phyloP scores from a whole-genome alignment of 2,888 invertebrate genomes.

The Ethmia dodecea region DNA sequence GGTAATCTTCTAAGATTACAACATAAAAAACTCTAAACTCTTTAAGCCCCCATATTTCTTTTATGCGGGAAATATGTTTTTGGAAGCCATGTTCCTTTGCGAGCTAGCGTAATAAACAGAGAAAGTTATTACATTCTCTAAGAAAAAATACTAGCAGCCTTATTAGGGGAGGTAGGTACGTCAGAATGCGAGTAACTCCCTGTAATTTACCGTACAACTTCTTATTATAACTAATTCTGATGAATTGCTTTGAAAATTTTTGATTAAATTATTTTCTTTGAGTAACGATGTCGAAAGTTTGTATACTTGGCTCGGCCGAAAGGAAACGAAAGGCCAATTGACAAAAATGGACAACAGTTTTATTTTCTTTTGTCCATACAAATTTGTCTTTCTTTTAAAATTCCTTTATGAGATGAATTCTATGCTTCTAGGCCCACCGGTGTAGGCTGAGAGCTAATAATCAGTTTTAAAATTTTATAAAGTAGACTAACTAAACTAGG shows the following conservation, averaged over 20 bases:
- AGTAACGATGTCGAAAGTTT: too few relatives aligned
- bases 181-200: conserved; percentile 19
- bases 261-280: too few relatives aligned
- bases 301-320: too few relatives aligned
- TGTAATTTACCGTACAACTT: conserved; percentile 29
- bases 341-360: too few relatives aligned
- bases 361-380: too few relatives aligned
- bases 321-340: too few relatives aligned
- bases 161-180: conserved; percentile 23
- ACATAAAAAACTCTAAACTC: conserved; percentile 54
- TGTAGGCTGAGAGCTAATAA: too few relatives aligned
- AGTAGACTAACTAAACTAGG: too few relatives aligned
- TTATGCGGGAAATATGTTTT: conserved; percentile 59
- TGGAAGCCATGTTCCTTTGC: conserved; percentile 24
- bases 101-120: conserved; percentile 50
- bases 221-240: conserved; percentile 7
- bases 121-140: conserved; percentile 46
- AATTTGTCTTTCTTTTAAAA: too few relatives aligned
- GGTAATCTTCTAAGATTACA: conserved; percentile 67
- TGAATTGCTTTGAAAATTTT: background rate
- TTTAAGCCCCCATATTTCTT: conserved; percentile 61
- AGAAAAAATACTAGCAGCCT: conserved; percentile 35
- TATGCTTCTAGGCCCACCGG: too few relatives aligned
- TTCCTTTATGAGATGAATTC: too few relatives aligned
- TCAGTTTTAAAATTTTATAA: too few relatives aligned